A percentile compares a stretch with the other conserved stretches of the same genome.
Evolutionary conservation across 2,888 invertebrate species (phyloP).

Genomic region (Melipona bicolor): DNA sequence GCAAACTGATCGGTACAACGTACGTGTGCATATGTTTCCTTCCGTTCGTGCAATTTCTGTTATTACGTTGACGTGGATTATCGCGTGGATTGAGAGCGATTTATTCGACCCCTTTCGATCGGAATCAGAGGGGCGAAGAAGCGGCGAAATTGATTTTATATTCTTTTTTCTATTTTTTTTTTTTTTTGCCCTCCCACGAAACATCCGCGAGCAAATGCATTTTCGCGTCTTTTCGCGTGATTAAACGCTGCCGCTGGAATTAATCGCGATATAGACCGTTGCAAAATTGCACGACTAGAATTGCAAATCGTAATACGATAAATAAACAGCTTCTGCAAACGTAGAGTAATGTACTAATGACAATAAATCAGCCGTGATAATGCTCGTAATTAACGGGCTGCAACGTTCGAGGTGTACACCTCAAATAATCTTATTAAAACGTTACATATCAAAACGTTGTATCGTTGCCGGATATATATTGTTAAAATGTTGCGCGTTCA

Average conservation of each 20-base stretch:
- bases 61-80: not conserved
- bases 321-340: not conserved
- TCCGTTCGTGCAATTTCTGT: not conserved
- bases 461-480: not conserved
- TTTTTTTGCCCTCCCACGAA: not conserved
- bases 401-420: not conserved
- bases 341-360: not conserved
- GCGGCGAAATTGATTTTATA: not conserved
- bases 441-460: not conserved
- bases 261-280: not conserved
- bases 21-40: not conserved
- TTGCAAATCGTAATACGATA: not conserved
- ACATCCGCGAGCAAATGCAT: not conserved
- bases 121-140: not conserved
- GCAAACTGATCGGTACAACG: not conserved
- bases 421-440: conserved; percentile 9
- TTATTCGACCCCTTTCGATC: not conserved
- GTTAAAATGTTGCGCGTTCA: not conserved
- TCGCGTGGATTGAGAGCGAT: not conserved
- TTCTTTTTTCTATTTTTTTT: not conserved
- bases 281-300: not conserved
- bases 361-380: not conserved
- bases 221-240: not conserved
- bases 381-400: not conserved
- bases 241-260: not conserved